Evolutionary conservation across 2,888 invertebrate species (phyloP).

Genomic region (Allygus modestus): DNA sequence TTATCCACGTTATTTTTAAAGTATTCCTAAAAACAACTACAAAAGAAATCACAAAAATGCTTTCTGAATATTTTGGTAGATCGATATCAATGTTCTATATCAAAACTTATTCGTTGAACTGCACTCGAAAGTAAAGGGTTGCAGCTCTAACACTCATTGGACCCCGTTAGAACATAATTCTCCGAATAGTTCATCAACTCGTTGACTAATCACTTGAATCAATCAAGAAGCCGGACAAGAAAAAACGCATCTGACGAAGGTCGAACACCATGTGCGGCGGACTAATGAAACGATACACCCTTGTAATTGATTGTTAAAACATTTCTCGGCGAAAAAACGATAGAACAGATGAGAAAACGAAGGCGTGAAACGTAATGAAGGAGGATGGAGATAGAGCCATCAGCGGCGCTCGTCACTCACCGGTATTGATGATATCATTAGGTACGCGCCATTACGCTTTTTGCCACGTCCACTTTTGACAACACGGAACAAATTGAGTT

Average conservation of each 20-base stretch:
- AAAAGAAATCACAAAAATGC: too few relatives aligned
- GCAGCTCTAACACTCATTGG: too few relatives aligned
- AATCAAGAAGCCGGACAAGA: not conserved
- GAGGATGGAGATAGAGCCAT: constrained; percentile 47
- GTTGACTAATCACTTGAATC: constrained; percentile 9
- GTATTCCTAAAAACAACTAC: too few relatives aligned
- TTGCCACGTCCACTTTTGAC: constrained; percentile 57
- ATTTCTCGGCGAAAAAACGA: constrained; percentile 14
- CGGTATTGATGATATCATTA: constrained; percentile 55
- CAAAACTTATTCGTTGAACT: too few relatives aligned
- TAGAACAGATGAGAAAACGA: constrained; percentile 30
- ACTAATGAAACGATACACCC: constrained; percentile 20
- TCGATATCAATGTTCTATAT: too few relatives aligned
- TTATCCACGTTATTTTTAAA: too few relatives aligned
- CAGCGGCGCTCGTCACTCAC: not conserved
- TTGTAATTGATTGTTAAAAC: constrained; percentile 53
- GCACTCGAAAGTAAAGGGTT: too few relatives aligned
- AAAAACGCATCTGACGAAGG: constrained; percentile 8
- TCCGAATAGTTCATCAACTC: not conserved
- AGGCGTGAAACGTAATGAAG: constrained; percentile 46
- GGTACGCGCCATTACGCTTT: constrained; percentile 51
- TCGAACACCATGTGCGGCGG: constrained; percentile 30
- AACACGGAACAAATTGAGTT: constrained; percentile 51
- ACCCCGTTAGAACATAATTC: not conserved
- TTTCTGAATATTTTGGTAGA: too few relatives aligned